Evolutionary conservation across 1,140 invertebrate genomes (phyloP).

Genomic region (Papilio polytes): DNA sequence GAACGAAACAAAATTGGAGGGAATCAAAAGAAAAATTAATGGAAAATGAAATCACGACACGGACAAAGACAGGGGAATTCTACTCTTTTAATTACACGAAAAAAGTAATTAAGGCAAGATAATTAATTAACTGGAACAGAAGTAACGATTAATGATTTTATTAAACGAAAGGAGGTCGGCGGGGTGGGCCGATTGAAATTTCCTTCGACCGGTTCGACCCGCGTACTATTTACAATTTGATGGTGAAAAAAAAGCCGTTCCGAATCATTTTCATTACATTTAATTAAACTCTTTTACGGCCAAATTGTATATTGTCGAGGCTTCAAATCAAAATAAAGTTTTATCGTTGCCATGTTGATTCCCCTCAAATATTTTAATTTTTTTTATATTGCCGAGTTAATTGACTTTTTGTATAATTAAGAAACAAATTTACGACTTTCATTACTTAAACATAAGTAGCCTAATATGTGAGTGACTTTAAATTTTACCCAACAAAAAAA

Average conservation of each 20-base stretch:
- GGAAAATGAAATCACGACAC: conserved; percentile 82
- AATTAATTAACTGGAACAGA: conserved; percentile 84
- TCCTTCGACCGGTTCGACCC: conserved; percentile 57
- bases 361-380: conserved; percentile 3
- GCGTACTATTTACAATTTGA: conserved; percentile 34
- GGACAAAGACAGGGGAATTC: conserved; percentile 82
- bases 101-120: conserved; percentile 84
- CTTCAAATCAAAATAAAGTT: conserved; percentile 39
- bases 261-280: conserved; percentile 64
- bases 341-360: conserved; percentile 36
- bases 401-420: conserved; percentile 31
- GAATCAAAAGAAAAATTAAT: conserved; percentile 82
- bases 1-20: conserved; percentile 79
- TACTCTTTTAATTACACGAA: conserved; percentile 84
- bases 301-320: conserved; percentile 37
- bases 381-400: conserved; percentile 25
- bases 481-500: not conserved
- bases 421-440: conserved; percentile 16
- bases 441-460: conserved; percentile 15
- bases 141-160: conserved; percentile 84
- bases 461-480: not conserved
- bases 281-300: conserved; percentile 59
- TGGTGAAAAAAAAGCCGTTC: conserved; percentile 60
- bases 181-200: conserved; percentile 73
- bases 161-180: conserved; percentile 79